Base-by-base conservation (phyloP, 2,888 invertebrate species). In the Atrina japonica region DNA sequence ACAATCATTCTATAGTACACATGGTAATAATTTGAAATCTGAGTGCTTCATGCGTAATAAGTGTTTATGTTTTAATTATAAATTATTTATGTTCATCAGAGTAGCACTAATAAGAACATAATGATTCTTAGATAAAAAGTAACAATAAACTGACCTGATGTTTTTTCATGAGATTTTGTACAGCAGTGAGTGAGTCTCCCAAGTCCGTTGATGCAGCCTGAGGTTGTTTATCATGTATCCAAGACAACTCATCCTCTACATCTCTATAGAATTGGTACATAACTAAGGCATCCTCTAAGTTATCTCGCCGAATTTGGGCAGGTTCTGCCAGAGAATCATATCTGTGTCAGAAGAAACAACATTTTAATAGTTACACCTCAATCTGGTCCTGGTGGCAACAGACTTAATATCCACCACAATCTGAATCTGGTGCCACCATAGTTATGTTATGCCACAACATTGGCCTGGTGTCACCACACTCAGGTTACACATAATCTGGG, bases 121-220 rank as follows among this genome's bases (percentile, higher is more conserved):
- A n/a, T n/a, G n/a, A n/a, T n/a, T n/a, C n/a, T n/a, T n/a, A n/a
- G n/a, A n/a, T n/a, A n/a, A n/a, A n/a, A n/a, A n/a, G n/a, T n/a
- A n/a, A n/a, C n/a, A n/a, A n/a, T n/a, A 59, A 27, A 16, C 2
- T 55, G 9, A 91, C 92, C 87, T 96, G 95, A 87, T 98, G 98
- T 90, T 98, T 98, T 92, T 98, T 98, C 86, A 96, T 95, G 52
- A 97, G 92, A 67, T 95, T 94, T 87, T 97, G 97, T 0, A 97
- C 97, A 16, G 95, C 95, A 1, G 93, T 93, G 64, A 96, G 91
- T 66, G 88, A 90, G 56, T 83, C 87, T 14, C 95, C 95, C 16
- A 95, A 91, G 87, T 96, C 95, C 29, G 92, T 92, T 0, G 95
- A 95, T 1, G 93, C 92, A 0, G 94, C 95, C 6, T 94, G 88